Evolutionary conservation across 2,113 vertebrate genomes (phyloP).

Genomic region (Bos taurus): ARS-UCD2.0 NC_037340.1:40813501-40814000

Average conservation of each 20-base stretch:
- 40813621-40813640: too few species aligned
- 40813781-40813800: not conserved
- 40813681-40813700: too few species aligned
- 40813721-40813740: too few species aligned
- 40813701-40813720: too few species aligned
- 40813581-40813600: too few species aligned
- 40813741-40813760: too few species aligned
- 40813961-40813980: not conserved
- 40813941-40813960: not conserved
- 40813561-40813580: too few species aligned
- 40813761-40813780: not conserved
- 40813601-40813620: too few species aligned
- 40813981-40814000: not conserved
- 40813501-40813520: not conserved
- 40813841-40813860: not conserved
- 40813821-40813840: not conserved
- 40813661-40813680: too few species aligned
- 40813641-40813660: too few species aligned
- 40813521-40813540: too few species aligned
- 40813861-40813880: not conserved
- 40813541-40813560: too few species aligned
- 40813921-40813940: not conserved
- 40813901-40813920: not conserved
- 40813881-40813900: not conserved
- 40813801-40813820: not conserved